A percentile compares a stretch with the other conserved stretches of the same genome.
These are phyloP conservation scores for Bolborhynchus lineola DNA, from an alignment of 2,113 vertebrate species.

Conservation along the genomic window DNA sequence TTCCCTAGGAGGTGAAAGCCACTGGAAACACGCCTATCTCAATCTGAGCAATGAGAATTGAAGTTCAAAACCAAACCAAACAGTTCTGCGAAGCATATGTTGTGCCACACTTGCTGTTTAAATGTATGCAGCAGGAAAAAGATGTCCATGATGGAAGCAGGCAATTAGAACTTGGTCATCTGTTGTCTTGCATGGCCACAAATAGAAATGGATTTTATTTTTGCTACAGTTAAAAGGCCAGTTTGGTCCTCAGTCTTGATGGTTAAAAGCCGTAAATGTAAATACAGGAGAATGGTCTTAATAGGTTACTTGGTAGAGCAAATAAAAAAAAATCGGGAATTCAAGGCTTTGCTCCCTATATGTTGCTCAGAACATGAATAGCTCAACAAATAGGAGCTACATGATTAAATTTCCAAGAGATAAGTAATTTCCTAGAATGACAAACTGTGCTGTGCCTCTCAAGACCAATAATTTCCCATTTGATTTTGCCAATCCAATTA, in stretches of 20 bases:
- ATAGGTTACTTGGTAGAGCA: not conserved
- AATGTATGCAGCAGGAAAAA: constrained; percentile 44
- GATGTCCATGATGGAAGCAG: constrained; percentile 45
- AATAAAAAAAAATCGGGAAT: not conserved
- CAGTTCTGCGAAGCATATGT: constrained; percentile 48
- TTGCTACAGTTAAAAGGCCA: not conserved
- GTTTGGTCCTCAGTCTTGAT: not conserved
- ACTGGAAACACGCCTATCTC: not conserved
- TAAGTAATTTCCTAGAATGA: not conserved
- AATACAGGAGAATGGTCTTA: not conserved
- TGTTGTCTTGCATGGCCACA: not conserved
- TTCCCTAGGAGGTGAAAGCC: constrained; percentile 53
- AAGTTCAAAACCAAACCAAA: constrained; percentile 35
- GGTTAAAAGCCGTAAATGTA: constrained; percentile 1
- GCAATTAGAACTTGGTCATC: not conserved
- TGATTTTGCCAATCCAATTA: not conserved
- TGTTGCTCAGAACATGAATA: not conserved
- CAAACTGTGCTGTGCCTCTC: not conserved
- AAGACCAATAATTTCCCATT: not conserved
- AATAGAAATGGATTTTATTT: not conserved
- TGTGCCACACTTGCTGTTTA: constrained; percentile 27
- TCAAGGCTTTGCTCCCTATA: not conserved
- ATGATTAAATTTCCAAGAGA: constrained; percentile 33
- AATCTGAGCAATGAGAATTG: constrained; percentile 42
- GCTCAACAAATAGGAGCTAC: not conserved